Evolutionary conservation across 2,888 invertebrate genomes (phyloP).

Genomic region (Agrochola lota): DNA sequence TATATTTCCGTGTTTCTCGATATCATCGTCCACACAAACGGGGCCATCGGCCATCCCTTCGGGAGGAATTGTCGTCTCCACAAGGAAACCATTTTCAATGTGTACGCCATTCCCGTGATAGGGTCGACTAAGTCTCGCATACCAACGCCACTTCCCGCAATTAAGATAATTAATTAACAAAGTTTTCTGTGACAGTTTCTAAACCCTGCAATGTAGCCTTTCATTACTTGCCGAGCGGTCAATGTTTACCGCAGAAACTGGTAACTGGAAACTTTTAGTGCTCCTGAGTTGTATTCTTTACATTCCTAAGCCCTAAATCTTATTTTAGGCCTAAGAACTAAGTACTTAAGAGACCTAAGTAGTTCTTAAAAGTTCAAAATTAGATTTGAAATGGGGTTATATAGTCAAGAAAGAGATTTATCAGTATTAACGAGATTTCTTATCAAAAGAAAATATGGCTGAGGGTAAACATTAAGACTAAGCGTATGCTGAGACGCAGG

Average conservation of each 20-base stretch:
- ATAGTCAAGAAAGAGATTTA: neutral
- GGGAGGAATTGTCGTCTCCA: constrained; percentile 47
- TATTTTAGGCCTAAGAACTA: neutral
- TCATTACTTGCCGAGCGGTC: constrained; percentile 48
- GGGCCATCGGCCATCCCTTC: constrained; percentile 7
- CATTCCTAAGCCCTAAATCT: constrained; percentile 3
- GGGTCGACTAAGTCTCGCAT: constrained; percentile 54
- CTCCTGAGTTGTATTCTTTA: constrained; percentile 24
- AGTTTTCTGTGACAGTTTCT: constrained; percentile 59
- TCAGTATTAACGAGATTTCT: neutral
- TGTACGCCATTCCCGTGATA: constrained; percentile 42
- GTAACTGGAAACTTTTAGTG: too few species aligned
- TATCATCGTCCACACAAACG: constrained; percentile 16
- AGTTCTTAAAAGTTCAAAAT: neutral
- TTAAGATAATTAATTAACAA: constrained; percentile 66
- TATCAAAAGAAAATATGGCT: neutral
- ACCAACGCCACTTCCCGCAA: constrained; percentile 60
- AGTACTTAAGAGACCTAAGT: too few species aligned
- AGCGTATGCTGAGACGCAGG: too few species aligned
- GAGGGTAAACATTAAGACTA: neutral
- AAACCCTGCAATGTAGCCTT: constrained; percentile 42
- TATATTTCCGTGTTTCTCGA: neutral
- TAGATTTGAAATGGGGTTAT: neutral
- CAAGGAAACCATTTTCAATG: constrained; percentile 64
- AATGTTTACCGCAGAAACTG: constrained; percentile 46